Conservation (phyloP, 2,113 vertebrate genomes). For the Microcebus lehilahytsara region DNA sequence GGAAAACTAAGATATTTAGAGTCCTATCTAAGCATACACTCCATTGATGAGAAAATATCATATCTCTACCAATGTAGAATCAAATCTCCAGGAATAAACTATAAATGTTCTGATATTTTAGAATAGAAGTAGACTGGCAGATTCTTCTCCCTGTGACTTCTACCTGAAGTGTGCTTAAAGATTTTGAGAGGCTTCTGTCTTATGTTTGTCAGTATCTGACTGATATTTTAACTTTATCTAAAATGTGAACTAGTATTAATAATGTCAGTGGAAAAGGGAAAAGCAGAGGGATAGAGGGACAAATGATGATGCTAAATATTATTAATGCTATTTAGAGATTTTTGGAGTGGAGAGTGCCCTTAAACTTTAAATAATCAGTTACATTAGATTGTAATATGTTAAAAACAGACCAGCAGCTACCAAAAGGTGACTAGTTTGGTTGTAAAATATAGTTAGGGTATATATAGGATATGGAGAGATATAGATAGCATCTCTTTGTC, state of each 20-base stretch:
- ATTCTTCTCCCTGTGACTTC: neutral
- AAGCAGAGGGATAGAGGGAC: neutral
- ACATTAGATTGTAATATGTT: neutral
- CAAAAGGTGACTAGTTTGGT: neutral
- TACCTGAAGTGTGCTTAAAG: neutral
- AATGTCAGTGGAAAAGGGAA: neutral
- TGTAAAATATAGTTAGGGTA: neutral
- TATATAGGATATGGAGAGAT: neutral
- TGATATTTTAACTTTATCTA: conserved; percentile 36
- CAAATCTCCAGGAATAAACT: neutral
- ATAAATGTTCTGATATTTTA: neutral
- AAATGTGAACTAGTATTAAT: neutral
- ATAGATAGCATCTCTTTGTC: neutral
- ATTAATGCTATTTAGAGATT: conserved; percentile 21
- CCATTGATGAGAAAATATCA: neutral
- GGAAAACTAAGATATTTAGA: neutral
- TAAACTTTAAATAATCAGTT: neutral
- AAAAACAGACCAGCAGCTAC: conserved; percentile 15
- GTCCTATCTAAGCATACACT: neutral
- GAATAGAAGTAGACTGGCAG: neutral
- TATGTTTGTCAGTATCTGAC: neutral
- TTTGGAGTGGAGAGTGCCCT: neutral
- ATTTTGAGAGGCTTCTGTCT: neutral
- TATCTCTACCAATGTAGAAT: neutral
- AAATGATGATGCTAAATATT: neutral